These are phyloP conservation scores for Axis porcinus DNA, from an alignment of 2,113 vertebrate species.

Conservation along the genomic window DNA sequence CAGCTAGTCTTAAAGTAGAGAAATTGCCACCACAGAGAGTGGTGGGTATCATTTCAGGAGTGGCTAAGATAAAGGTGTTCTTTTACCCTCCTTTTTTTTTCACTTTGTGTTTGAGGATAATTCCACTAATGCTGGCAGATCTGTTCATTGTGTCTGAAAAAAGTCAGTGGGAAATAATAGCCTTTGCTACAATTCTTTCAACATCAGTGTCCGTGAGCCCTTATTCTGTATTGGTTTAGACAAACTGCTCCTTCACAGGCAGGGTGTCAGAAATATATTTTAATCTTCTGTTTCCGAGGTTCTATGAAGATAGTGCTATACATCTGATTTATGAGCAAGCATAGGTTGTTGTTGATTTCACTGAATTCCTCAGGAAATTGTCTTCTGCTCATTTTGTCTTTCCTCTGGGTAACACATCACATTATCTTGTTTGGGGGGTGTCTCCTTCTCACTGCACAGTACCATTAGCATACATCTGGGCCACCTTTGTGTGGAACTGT, in stretches of 20 bases:
- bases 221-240: neutral
- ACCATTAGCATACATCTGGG: conserved; percentile 80
- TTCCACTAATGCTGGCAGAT: neutral
- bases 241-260: neutral
- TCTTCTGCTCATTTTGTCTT: conserved; percentile 50
- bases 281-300: neutral
- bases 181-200: neutral
- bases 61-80: neutral
- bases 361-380: conserved; percentile 60
- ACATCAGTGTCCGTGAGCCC: neutral
- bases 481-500: conserved; percentile 76
- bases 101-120: neutral
- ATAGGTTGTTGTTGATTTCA: conserved; percentile 28
- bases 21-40: neutral
- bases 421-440: conserved; percentile 38
- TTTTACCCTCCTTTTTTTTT: neutral
- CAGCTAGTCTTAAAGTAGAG: neutral
- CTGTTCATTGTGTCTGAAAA: neutral
- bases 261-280: neutral
- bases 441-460: conserved; percentile 50
- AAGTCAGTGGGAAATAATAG: neutral
- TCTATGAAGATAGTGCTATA: neutral
- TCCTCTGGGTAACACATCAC: conserved; percentile 52
- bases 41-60: neutral
- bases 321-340: conserved; percentile 11